A percentile compares a stretch with the other conserved stretches of the same genome.
These are phyloP conservation scores for Ovis canadensis DNA, from an alignment of 2,113 vertebrate species.

Conservation along the genomic window DNA sequence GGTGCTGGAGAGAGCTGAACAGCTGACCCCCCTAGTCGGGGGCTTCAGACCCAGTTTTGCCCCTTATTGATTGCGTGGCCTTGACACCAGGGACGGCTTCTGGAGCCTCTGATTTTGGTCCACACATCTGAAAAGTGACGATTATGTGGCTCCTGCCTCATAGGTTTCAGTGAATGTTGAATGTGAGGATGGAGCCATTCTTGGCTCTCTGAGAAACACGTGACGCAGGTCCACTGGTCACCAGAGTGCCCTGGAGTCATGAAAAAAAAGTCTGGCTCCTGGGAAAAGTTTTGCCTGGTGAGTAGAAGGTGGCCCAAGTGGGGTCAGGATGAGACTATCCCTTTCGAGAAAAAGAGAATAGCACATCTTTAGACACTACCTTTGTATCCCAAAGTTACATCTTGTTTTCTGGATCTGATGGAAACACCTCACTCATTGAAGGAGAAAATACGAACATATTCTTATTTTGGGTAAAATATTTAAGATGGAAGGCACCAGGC, in stretches of 20 bases:
- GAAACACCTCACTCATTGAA: neutral
- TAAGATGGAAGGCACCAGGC: neutral
- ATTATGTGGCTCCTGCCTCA: neutral
- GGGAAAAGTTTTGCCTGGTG: neutral
- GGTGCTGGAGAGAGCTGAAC: no score
- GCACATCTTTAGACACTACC: neutral
- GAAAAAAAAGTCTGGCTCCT: neutral
- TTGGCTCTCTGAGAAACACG: neutral
- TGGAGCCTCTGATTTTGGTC: neutral
- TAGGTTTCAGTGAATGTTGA: neutral
- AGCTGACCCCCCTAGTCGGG: no score
- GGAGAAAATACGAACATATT: neutral
- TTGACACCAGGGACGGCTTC: neutral
- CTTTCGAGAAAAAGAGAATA: neutral
- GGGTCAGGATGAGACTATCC: no score
- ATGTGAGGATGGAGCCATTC: rapidly evolving
- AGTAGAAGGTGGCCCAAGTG: no score
- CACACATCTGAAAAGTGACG: neutral
- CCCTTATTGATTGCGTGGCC: neutral
- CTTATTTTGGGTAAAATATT: neutral
- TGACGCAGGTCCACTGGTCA: neutral
- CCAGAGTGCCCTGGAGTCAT: neutral
- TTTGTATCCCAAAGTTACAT: neutral
- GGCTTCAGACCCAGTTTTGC: neutral
- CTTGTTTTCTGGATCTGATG: neutral